Percentiles rank a stretch among this genome's conserved stretches.
Evolutionary conservation across 1,140 invertebrate species (phyloP).

Genomic region (Drosophila tsacasi): DNA sequence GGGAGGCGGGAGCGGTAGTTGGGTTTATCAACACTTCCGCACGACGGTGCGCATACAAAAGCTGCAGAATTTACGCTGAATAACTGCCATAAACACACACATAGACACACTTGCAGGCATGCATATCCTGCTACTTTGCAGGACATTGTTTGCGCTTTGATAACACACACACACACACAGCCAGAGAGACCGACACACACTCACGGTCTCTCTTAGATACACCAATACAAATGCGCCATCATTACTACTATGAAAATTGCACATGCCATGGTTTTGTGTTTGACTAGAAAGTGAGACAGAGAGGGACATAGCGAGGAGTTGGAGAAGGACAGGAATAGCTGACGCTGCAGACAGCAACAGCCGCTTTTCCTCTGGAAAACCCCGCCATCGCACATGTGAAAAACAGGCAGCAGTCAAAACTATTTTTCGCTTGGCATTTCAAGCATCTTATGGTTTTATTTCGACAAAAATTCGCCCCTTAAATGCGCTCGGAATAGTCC

Average conservation of each 20-base stretch:
- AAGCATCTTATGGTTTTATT: constrained; percentile 82
- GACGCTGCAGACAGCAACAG: constrained; percentile 49
- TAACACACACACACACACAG: constrained; percentile 54
- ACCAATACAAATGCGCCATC: constrained; percentile 55
- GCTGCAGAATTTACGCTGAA: constrained; percentile 69
- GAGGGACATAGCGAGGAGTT: background rate
- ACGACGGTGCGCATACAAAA: constrained; percentile 79
- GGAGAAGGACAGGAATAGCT: constrained; percentile 16
- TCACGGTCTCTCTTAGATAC: constrained; percentile 8
- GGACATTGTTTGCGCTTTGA: constrained; percentile 81
- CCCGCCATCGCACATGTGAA: constrained; percentile 13
- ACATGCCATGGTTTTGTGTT: constrained; percentile 79
- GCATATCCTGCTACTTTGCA: constrained; percentile 79
- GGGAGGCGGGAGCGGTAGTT: constrained; percentile 2
- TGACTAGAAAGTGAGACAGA: constrained; percentile 49
- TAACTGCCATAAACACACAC: constrained; percentile 55
- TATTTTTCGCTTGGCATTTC: constrained; percentile 82
- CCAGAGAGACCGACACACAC: background rate
- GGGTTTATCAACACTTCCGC: constrained; percentile 81
- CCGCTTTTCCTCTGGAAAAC: constrained; percentile 20
- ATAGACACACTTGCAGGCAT: constrained; percentile 45
- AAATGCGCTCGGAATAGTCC: constrained; percentile 73
- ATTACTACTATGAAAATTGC: constrained; percentile 81
- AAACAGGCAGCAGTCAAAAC: constrained; percentile 70
- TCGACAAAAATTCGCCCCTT: constrained; percentile 76